A percentile compares a stretch with the other conserved stretches of the same genome.
Conservation (phyloP, 2,888 invertebrate species). For the Xanthorhoe spadicearia region DNA sequence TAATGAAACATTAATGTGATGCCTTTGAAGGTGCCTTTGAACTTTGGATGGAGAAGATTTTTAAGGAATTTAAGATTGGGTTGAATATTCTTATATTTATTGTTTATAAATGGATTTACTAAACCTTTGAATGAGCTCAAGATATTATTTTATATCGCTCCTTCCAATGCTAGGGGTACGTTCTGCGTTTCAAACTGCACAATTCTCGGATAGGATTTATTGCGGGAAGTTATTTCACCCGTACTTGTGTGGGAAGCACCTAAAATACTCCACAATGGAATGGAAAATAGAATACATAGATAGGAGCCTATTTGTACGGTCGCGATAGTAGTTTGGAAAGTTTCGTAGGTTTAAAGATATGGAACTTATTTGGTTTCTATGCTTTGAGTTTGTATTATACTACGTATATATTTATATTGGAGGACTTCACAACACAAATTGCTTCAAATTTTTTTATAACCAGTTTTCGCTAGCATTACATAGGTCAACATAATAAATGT, state of each 20-base stretch:
- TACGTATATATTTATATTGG: too few species aligned
- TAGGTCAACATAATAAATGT: too few species aligned
- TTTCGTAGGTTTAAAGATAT: not conserved
- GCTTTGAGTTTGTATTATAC: not conserved
- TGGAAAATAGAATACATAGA: conserved; percentile 28
- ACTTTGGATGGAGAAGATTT: too few species aligned
- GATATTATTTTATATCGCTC: not conserved
- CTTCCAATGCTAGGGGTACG: conserved; percentile 1
- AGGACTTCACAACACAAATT: too few species aligned
- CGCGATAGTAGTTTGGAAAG: conserved; percentile 11
- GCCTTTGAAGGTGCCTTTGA: too few species aligned
- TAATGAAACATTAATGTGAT: too few species aligned
- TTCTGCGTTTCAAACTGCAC: conserved; percentile 51
- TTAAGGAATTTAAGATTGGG: too few species aligned
- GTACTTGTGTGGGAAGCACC: conserved; percentile 37
- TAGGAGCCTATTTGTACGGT: conserved; percentile 9
- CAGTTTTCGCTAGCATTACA: too few species aligned
- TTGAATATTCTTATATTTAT: too few species aligned
- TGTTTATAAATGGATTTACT: too few species aligned
- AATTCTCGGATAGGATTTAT: conserved; percentile 61
- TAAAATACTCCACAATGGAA: conserved; percentile 34
- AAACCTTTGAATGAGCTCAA: too few species aligned
- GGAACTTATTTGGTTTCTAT: not conserved
- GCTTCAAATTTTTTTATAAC: too few species aligned
- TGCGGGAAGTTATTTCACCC: conserved; percentile 58